Percentiles rank a stretch among this genome's conserved stretches.
These are phyloP conservation scores for Osedax fenrisi DNA, from an alignment of 2,888 invertebrate genomes.

Conservation along the genomic window DNA sequence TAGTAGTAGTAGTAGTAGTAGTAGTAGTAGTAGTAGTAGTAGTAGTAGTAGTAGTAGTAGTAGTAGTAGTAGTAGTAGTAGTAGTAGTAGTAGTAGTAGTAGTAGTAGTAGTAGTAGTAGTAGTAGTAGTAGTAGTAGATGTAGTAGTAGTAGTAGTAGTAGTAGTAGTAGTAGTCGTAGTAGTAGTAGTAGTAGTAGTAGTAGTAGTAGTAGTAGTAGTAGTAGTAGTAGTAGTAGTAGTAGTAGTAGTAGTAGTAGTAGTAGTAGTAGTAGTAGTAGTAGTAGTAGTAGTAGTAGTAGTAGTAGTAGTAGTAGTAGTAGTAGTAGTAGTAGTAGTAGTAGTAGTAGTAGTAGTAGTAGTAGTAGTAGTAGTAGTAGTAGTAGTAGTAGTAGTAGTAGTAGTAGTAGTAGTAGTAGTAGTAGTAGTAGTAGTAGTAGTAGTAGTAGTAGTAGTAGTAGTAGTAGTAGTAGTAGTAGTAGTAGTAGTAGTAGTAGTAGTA, in stretches of 20 bases:
- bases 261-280: conserved; percentile 21
- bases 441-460: too few relatives aligned
- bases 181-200: too few relatives aligned
- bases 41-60: conserved; percentile 27
- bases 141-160: conserved; percentile 22
- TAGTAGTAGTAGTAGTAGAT: conserved; percentile 13
- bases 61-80: conserved; percentile 28
- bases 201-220: conserved; percentile 26
- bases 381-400: too few relatives aligned
- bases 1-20: conserved; percentile 25
- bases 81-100: conserved; percentile 15
- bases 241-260: conserved; percentile 25
- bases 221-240: conserved; percentile 25
- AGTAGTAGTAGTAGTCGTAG: too few relatives aligned
- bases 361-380: too few relatives aligned
- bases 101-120: conserved; percentile 17
- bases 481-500: too few relatives aligned
- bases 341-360: too few relatives aligned
- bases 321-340: too few relatives aligned
- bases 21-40: conserved; percentile 27
- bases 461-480: too few relatives aligned
- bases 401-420: too few relatives aligned
- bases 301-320: too few relatives aligned
- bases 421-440: too few relatives aligned
- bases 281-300: conserved; percentile 22